Percentiles rank a stretch among this genome's conserved stretches.
Conservation (phyloP, 2,888 invertebrate genomes). For the Caradrina kadenii region DNA sequence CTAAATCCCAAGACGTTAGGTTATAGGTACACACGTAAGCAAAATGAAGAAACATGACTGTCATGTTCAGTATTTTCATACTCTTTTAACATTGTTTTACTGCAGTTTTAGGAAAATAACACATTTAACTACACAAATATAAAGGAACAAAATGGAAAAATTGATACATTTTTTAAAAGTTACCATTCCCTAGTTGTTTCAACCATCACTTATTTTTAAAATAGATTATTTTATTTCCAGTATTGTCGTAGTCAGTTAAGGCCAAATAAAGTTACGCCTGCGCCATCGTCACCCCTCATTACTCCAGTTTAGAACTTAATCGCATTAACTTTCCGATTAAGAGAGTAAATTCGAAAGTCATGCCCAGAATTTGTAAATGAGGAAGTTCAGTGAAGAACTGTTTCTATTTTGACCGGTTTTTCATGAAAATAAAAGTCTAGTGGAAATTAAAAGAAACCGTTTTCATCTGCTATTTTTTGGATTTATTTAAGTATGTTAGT, state of each 20-base stretch:
- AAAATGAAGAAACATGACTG: neutral
- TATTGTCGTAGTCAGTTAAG: constrained; percentile 24
- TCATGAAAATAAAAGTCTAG: constrained; percentile 5
- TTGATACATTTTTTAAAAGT: neutral
- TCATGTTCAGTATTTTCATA: too few species aligned
- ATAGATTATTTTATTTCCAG: constrained; percentile 4
- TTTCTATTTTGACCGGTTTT: neutral
- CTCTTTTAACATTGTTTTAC: too few species aligned
- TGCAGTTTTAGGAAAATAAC: too few species aligned
- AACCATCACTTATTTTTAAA: neutral
- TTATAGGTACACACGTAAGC: too few species aligned
- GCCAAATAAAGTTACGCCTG: constrained; percentile 26
- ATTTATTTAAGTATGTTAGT: too few species aligned
- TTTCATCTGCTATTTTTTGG: too few species aligned
- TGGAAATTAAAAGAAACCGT: too few species aligned
- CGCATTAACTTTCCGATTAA: constrained; percentile 39
- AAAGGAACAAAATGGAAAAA: neutral
- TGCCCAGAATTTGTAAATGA: constrained; percentile 34
- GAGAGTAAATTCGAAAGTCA: constrained; percentile 38
- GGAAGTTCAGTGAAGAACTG: constrained; percentile 5
- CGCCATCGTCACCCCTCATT: constrained; percentile 38
- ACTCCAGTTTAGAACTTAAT: constrained; percentile 50
- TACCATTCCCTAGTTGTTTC: neutral
- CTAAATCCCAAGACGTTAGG: too few species aligned
- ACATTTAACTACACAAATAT: neutral